Evolutionary conservation across 2,113 vertebrate species (phyloP), one percentile per base, ranked within the genome.

Genomic region (Aspiorhynchus laticeps): DNA sequence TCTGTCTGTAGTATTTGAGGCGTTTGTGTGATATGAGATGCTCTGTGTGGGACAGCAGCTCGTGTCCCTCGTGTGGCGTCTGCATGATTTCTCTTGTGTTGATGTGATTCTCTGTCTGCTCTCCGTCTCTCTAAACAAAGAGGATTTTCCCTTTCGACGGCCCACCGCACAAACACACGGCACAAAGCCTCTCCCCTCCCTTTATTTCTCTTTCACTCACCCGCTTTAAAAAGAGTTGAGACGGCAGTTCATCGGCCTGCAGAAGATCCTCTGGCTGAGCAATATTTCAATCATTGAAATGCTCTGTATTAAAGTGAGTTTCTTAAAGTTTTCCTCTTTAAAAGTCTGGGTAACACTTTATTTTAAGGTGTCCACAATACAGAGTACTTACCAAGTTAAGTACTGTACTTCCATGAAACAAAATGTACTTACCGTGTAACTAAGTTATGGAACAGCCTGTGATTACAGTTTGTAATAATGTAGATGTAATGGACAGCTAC

Each of bases 161-260:
- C 86, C 87, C 80, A 73, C 26, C 17, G 31, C 88, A 90, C 90
- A 93, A 90, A 92, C 83, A 79, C 84, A 77, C 87, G 85, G 90
- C 85, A 92, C 91, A 80, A 67, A 53, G 48, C 76, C 56, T 53
- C 28, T 69, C 53, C 17, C 51, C 78, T n/a, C 71, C 76, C 53
- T 77, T 79, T 87, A 51, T 87, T n/a, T 84, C 71, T 82, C 10
- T 83, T 56, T 79, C 61, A 28, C 43, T 38, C 19, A 38, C 74
- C 2, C 10, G 24, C 21, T 48, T 26, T 46, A 43, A 77, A 77
- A 77, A 61, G 31, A 61, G 78, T 38, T 26, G 53, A 80, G 51
- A 59, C 21, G 28, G 53, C 78, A 38, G 51, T 80, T 80, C 26
- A 12, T 51, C 7, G 19, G 5, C 36, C 33, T 71, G 8, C 33